These are phyloP conservation scores for Drosophila melanica DNA, from an alignment of 1,140 invertebrate genomes.

Conservation along the genomic window DNA sequence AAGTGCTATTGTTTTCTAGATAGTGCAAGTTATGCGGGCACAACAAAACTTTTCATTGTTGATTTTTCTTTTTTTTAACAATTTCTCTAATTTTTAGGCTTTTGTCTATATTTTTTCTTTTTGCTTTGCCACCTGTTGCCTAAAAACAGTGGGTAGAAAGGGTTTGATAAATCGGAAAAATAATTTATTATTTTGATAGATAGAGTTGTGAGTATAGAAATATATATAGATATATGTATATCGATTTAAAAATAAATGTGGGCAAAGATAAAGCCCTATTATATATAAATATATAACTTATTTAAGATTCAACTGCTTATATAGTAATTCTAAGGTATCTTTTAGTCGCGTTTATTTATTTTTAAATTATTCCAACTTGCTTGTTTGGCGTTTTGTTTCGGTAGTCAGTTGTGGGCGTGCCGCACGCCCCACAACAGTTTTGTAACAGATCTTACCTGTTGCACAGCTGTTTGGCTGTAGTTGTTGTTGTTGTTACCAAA, in stretches of 20 bases:
- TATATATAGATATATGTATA: background rate
- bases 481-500: constrained; percentile 21
- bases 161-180: background rate
- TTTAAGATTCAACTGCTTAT: background rate
- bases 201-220: background rate
- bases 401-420: constrained; percentile 24
- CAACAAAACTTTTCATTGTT: constrained; percentile 25
- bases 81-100: constrained; percentile 29
- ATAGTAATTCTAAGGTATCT: background rate
- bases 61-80: constrained; percentile 23
- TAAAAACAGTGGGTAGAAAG: background rate
- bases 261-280: background rate
- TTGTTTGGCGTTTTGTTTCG: constrained; percentile 30
- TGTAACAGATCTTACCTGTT: constrained; percentile 43
- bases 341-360: background rate
- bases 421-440: constrained; percentile 14
- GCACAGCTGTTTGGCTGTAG: constrained; percentile 13
- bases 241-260: background rate
- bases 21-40: constrained; percentile 10
- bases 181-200: background rate
- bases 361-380: background rate
- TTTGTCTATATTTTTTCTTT: constrained; percentile 27
- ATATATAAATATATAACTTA: too few species aligned
- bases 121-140: background rate
- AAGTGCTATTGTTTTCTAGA: constrained; percentile 55